Evolutionary conservation across 2,888 invertebrate species (phyloP).

Genomic region (Amphipoea oculea): DNA sequence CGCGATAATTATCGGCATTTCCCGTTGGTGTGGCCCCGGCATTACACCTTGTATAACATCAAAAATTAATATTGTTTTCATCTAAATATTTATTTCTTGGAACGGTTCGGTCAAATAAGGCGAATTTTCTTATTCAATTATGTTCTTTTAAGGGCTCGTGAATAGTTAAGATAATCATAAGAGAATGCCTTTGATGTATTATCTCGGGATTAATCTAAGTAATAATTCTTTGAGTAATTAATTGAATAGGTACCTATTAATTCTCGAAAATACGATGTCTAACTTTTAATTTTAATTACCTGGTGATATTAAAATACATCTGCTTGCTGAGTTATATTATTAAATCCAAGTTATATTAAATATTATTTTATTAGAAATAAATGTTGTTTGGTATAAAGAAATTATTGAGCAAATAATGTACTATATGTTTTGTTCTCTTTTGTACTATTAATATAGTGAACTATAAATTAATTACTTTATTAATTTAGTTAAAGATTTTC

Average conservation of each 20-base stretch:
- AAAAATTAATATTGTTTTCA: not conserved
- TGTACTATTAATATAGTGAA: too few relatives aligned
- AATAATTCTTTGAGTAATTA: constrained; percentile 9
- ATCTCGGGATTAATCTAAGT: not conserved
- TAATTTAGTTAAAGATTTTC: too few relatives aligned
- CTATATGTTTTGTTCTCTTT: too few relatives aligned
- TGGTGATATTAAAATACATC: not conserved
- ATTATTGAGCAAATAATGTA: too few relatives aligned
- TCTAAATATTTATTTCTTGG: too few relatives aligned
- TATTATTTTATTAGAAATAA: not conserved
- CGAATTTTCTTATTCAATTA: constrained; percentile 10
- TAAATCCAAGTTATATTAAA: not conserved
- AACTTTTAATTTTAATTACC: not conserved
- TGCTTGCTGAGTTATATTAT: not conserved
- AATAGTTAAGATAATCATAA: constrained; percentile 22
- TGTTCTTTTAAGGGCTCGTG: not conserved
- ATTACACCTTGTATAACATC: too few relatives aligned
- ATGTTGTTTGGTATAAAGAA: too few relatives aligned
- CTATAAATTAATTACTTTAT: too few relatives aligned
- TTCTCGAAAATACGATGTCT: not conserved
- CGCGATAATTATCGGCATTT: too few relatives aligned
- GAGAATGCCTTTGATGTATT: constrained; percentile 21
- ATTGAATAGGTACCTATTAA: not conserved
- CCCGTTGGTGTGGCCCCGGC: too few relatives aligned
- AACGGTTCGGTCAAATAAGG: not conserved